A percentile compares a stretch with the other conserved stretches of the same genome.
Evolutionary conservation across 2,113 vertebrate genomes (phyloP).

Genomic region (Triplophysa dalaica): DNA sequence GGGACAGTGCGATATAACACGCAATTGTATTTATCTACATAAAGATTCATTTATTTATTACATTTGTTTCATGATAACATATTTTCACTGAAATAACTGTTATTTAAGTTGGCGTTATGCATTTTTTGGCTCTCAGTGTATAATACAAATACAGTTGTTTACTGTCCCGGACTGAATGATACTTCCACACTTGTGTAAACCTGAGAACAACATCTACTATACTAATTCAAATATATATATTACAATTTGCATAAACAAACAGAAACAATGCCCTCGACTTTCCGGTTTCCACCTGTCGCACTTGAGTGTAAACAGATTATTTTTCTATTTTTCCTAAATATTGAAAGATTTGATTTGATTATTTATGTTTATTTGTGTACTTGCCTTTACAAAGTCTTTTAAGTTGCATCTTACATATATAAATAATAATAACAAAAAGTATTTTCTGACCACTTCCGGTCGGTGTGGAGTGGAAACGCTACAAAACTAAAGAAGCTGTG

Average conservation of each 20-base stretch:
- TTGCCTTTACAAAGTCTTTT: too few relatives aligned
- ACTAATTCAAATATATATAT: too few relatives aligned
- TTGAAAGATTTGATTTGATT: too few relatives aligned
- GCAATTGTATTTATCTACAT: neutral
- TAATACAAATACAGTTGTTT: neutral
- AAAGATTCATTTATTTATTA: neutral
- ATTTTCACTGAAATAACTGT: neutral
- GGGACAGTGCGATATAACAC: neutral
- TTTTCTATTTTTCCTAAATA: too few relatives aligned
- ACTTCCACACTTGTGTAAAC: neutral
- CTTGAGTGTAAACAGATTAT: too few relatives aligned
- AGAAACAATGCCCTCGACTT: too few relatives aligned
- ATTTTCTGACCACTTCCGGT: neutral
- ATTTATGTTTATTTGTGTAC: too few relatives aligned
- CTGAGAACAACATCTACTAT: neutral
- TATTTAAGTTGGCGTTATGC: neutral
- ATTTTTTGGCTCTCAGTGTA: neutral
- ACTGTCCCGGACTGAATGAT: neutral
- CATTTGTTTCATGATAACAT: neutral
- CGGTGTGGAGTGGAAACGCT: neutral
- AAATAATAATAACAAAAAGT: neutral
- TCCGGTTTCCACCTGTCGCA: too few relatives aligned
- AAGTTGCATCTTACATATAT: too few relatives aligned
- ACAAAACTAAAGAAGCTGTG: neutral
- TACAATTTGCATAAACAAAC: too few relatives aligned